A percentile compares a stretch with the other conserved stretches of the same genome.
These are phyloP conservation scores for Scaeva pyrastri DNA, from an alignment of 2,888 invertebrate species.

Conservation along the genomic window DNA sequence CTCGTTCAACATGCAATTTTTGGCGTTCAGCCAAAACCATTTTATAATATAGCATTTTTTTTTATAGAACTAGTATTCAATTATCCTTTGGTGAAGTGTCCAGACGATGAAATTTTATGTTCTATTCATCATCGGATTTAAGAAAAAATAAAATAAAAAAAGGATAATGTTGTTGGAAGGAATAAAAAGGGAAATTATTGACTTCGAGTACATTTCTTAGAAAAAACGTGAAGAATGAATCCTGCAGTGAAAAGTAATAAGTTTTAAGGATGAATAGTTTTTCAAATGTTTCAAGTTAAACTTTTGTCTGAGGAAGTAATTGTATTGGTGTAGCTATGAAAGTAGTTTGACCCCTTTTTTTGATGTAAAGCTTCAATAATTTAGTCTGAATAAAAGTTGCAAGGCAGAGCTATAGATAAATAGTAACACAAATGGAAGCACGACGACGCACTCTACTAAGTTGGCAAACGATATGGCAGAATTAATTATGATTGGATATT, in stretches of 20 bases:
- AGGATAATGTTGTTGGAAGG: conserved; percentile 39
- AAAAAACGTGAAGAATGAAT: neutral
- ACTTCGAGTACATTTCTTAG: neutral
- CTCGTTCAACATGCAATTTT: conserved; percentile 52
- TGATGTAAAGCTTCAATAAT: too few species aligned
- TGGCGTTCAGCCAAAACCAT: conserved; percentile 51
- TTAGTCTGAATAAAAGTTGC: too few species aligned
- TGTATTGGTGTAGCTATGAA: too few species aligned
- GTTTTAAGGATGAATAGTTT: neutral
- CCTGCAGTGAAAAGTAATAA: neutral
- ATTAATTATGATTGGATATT: too few species aligned
- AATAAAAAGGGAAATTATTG: conserved; percentile 31
- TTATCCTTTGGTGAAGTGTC: conserved; percentile 50
- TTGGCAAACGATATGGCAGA: too few species aligned
- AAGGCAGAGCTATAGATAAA: too few species aligned
- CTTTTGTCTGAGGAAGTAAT: neutral
- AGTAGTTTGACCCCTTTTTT: too few species aligned
- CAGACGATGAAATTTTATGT: conserved; percentile 62
- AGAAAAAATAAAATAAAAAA: conserved; percentile 5
- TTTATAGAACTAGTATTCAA: conserved; percentile 50
- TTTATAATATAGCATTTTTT: neutral
- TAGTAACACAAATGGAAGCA: too few species aligned
- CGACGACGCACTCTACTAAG: too few species aligned
- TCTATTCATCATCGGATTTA: conserved; percentile 64
- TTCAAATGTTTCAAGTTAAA: neutral